Evolutionary conservation across 2,113 vertebrate species (phyloP).

Genomic region (Garra rufa): DNA sequence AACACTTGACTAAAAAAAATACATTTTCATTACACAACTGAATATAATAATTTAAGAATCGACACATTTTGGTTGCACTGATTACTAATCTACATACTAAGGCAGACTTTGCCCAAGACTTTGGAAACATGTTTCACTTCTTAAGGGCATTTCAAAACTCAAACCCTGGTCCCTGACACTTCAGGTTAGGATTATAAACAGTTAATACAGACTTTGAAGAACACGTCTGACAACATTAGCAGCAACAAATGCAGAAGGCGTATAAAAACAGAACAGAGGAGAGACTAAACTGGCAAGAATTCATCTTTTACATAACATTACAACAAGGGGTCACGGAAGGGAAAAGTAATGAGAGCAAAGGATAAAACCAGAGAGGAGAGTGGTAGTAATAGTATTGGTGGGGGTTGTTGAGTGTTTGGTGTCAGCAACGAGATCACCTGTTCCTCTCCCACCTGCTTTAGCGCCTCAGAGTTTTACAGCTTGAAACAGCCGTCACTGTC

Average conservation of each 20-base stretch:
- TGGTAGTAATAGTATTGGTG: constrained; percentile 4
- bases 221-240: background rate
- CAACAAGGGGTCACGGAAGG: background rate
- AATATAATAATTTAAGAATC: background rate
- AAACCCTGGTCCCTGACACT: background rate
- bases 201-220: background rate
- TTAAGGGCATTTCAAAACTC: background rate
- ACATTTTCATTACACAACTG: background rate
- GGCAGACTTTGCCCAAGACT: background rate
- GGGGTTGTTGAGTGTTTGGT: constrained; percentile 50
- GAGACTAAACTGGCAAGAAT: background rate
- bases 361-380: background rate
- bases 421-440: constrained; percentile 60
- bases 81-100: background rate
- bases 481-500: constrained; percentile 25
- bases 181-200: background rate
- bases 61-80: background rate
- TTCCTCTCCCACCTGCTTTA: constrained; percentile 60
- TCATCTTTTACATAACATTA: background rate
- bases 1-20: background rate
- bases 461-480: constrained; percentile 47
- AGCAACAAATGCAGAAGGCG: background rate
- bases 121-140: background rate
- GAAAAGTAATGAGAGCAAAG: background rate
- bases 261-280: background rate